Base-by-base conservation (phyloP, 2,888 invertebrate genomes). In the Heliconius sara region DNA sequence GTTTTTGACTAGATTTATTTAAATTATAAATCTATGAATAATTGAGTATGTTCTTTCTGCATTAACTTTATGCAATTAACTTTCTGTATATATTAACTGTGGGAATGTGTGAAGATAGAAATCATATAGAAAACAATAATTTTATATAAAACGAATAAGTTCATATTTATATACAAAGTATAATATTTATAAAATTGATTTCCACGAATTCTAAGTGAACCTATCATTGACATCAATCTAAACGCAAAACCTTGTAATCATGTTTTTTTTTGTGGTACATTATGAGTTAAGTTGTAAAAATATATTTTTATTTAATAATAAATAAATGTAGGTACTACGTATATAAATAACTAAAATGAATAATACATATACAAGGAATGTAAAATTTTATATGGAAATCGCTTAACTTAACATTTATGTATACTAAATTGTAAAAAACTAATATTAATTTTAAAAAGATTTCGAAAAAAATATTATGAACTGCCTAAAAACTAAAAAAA, bases 1-100 rank as follows among this genome's bases (percentile, higher is more conserved):
- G 57, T 10, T 57, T 43, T 27, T 71, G 71, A 71, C 71, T 71
- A 71, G 71, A 71, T 71, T 47, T 71, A 67, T 67, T 67, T 34
- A 30, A 7, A 67, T 67, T 67, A 67, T 67, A 67, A 67, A 67
- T 67, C 66, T 34, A 39, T 16, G 25, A 25, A 39, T 67, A 34
- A 67, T 63, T 10, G 63, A 25, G 3, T 34, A 67, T 22, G 22
- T 34, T 34, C 30, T 22, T 12, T 5, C 13, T 25, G 10, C 13
- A 5, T 27, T 27, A 27, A 27, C 27, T 27, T 27, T 27, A 27
- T 27, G 27, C 27, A 27, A 27, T 27, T 27, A 27, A 27, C 27
- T 27, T 27, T 27, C 27, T 27, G 27, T 39, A 39, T 39, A 39
- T 39, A 39, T 39, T 1, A 39, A 13, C n/a, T 25, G 25, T 25